Evolutionary conservation across 35 echinoderm and acorn worm species (phyloP).

Genomic region (Apostichopus californicus): DNA sequence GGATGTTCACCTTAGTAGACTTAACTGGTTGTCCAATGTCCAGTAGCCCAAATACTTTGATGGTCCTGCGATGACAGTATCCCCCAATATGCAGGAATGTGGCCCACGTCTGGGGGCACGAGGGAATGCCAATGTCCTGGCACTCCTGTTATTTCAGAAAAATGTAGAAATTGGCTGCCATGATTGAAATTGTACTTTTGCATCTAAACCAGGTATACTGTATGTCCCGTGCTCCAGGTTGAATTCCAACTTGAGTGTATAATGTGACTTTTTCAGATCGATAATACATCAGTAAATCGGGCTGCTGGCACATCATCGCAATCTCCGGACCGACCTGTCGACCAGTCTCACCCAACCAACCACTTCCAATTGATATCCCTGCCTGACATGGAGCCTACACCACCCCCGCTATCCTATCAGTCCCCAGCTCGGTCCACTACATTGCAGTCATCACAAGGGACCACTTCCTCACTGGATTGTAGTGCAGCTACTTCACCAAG

Average conservation of each 20-base stretch:
- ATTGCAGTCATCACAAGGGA: neutral
- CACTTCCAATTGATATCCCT: slow-evolving; percentile 1
- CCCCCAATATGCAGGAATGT: no score
- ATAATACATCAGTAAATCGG: slow-evolving; percentile 2
- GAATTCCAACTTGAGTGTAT: neutral
- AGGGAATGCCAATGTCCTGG: no score
- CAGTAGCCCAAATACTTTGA: no score
- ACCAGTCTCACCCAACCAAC: slow-evolving; percentile 8
- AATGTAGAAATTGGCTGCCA: no score
- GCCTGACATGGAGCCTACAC: slow-evolving; percentile 12
- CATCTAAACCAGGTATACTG: no score
- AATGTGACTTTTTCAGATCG: slow-evolving; percentile 10
- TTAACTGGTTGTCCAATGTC: no score
- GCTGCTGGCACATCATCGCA: slow-evolving; percentile 12
- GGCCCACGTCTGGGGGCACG: no score
- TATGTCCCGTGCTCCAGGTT: no score
- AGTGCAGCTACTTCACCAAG: neutral
- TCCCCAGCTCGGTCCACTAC: slow-evolving; percentile 10
- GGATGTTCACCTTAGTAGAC: no score
- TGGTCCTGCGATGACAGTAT: no score
- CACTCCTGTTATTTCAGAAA: no score
- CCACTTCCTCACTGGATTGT: neutral
- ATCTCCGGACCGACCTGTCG: neutral
- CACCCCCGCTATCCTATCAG: neutral
- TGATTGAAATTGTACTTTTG: no score